Evolutionary conservation across 2,113 vertebrate genomes (phyloP).

Genomic region (Atlantisia rogersi): DNA sequence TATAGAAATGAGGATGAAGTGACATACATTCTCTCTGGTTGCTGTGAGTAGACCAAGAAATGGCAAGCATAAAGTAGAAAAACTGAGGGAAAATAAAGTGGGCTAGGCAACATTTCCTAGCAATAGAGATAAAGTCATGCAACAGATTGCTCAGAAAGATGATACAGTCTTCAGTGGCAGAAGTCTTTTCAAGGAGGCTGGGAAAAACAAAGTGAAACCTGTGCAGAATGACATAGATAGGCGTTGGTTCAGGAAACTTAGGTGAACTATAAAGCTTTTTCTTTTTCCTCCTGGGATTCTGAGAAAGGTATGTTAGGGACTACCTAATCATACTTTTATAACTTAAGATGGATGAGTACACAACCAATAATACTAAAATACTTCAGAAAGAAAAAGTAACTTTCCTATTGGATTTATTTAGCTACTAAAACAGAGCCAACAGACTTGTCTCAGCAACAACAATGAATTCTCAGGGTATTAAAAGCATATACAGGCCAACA

Average conservation of each 20-base stretch:
- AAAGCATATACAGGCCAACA: not conserved
- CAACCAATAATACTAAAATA: not conserved
- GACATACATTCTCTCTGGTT: not conserved
- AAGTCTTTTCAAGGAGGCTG: not conserved
- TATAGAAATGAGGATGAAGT: not conserved
- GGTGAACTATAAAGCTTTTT: not conserved
- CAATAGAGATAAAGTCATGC: not conserved
- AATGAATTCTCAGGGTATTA: not conserved
- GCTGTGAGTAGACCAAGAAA: not conserved
- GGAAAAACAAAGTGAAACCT: not conserved
- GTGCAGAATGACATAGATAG: not conserved
- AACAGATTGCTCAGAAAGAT: not conserved
- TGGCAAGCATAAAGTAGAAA: not conserved
- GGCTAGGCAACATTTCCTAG: not conserved
- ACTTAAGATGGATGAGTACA: not conserved
- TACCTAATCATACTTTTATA: not conserved
- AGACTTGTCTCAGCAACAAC: not conserved
- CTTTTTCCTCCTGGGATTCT: not conserved
- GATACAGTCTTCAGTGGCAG: not conserved
- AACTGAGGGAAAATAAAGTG: accelerated
- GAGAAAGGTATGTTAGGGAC: not conserved
- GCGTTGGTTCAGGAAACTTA: not conserved
- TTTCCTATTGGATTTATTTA: not conserved
- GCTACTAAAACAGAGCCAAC: not conserved
- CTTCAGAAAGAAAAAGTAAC: not conserved